These are phyloP conservation scores for Lasioglossum lativentre DNA, from an alignment of 2,888 invertebrate species.

Conservation along the genomic window DNA sequence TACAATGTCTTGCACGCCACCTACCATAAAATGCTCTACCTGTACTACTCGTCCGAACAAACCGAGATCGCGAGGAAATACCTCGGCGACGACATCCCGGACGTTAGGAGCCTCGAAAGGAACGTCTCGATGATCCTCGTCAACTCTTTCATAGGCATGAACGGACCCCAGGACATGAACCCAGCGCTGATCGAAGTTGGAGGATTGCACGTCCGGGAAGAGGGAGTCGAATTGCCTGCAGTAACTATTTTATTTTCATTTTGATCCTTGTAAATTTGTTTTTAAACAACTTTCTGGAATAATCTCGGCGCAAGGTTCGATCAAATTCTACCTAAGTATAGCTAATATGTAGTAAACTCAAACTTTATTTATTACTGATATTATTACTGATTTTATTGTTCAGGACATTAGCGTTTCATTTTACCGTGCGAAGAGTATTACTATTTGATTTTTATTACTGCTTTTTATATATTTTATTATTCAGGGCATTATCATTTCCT, in stretches of 20 bases:
- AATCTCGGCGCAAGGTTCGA: too few species aligned
- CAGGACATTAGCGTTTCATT: too few species aligned
- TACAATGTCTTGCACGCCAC: constrained; percentile 67
- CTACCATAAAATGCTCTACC: constrained; percentile 63
- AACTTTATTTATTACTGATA: too few species aligned
- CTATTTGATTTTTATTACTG: too few species aligned
- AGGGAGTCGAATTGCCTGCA: constrained; percentile 63
- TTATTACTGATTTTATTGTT: too few species aligned
- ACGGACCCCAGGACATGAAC: constrained; percentile 84
- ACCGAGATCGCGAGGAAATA: constrained; percentile 69
- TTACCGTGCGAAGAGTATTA: too few species aligned
- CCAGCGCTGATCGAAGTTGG: constrained; percentile 86
- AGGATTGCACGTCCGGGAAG: constrained; percentile 85
- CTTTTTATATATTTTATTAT: too few species aligned
- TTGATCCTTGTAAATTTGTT: not conserved
- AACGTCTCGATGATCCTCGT: constrained; percentile 85
- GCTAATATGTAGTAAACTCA: too few species aligned
- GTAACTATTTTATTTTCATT: constrained; percentile 61
- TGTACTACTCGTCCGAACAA: constrained; percentile 53
- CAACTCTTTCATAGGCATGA: constrained; percentile 85
- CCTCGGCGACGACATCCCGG: constrained; percentile 78
- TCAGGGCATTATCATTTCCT: too few species aligned
- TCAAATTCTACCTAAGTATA: too few species aligned
- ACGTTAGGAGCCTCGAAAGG: constrained; percentile 83
- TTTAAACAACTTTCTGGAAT: too few species aligned